A percentile compares a stretch with the other conserved stretches of the same genome.
phyloP scores from a whole-genome alignment of 2,797 vertebrate genomes.

The Diplodus puntazzo region DNA sequence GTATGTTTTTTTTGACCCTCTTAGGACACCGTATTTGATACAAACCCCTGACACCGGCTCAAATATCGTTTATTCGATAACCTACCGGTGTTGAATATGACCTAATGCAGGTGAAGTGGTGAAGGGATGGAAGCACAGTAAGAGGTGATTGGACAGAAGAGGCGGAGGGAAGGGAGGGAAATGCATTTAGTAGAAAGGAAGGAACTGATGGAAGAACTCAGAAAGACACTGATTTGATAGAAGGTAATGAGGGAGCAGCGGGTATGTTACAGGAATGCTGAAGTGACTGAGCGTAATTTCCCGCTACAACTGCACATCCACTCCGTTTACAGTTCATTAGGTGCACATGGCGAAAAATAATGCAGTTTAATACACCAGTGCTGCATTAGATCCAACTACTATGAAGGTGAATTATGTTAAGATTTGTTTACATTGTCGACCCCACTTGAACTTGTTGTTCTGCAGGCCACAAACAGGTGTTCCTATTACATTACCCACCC shows the following conservation, averaged over 20 bases:
- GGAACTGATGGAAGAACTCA: slow-evolving; percentile 33
- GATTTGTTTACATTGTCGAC: not conserved
- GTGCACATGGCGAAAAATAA: not conserved
- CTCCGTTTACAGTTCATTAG: slow-evolving; percentile 15
- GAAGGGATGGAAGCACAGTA: slow-evolving; percentile 4
- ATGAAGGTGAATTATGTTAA: not conserved
- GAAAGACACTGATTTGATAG: slow-evolving; percentile 35
- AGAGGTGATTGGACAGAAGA: slow-evolving; percentile 34
- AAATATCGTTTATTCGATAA: not conserved
- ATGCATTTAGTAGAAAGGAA: slow-evolving; percentile 39
- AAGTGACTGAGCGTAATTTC: slow-evolving; percentile 14
- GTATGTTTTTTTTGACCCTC: not conserved
- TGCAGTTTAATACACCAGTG: not conserved
- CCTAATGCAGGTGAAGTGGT: slow-evolving; percentile 5
- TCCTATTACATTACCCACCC: too few species aligned
- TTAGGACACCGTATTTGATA: not conserved
- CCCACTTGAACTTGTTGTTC: not conserved
- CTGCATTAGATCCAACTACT: not conserved
- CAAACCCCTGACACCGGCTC: slow-evolving; percentile 5
- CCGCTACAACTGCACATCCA: not conserved
- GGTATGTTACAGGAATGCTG: slow-evolving; percentile 25
- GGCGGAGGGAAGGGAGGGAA: slow-evolving; percentile 15
- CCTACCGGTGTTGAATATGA: not conserved
- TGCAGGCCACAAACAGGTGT: not conserved
- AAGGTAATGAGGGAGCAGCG: slow-evolving; percentile 28